These are phyloP conservation scores for Prionailurus viverrinus DNA, from an alignment of 2,113 vertebrate species.

Conservation along the genomic window DNA sequence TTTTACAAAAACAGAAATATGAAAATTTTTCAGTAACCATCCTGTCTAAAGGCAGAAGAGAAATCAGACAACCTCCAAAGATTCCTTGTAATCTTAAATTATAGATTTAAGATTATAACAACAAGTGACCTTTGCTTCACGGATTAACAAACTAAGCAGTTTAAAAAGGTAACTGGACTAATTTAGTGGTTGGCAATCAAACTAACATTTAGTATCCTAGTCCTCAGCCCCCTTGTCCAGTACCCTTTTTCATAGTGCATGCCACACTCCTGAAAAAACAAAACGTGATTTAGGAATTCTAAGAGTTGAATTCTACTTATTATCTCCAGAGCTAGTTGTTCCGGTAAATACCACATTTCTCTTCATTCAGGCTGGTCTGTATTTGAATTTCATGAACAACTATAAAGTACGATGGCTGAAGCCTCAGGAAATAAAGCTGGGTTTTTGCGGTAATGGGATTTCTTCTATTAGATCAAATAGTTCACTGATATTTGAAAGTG, in stretches of 20 bases:
- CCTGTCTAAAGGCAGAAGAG: background rate
- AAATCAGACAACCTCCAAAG: background rate
- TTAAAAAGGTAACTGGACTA: slow-evolving; percentile 29
- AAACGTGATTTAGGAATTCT: background rate
- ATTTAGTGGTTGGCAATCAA: background rate
- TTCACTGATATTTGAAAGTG: background rate
- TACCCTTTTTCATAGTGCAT: background rate
- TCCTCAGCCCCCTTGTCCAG: background rate
- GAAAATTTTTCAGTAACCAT: slow-evolving; percentile 17
- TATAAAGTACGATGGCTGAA: background rate
- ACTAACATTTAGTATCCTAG: background rate
- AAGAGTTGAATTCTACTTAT: background rate
- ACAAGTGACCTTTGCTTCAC: background rate
- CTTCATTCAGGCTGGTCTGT: background rate
- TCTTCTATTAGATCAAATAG: background rate
- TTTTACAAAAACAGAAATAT: background rate
- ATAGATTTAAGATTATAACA: background rate
- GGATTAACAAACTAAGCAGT: slow-evolving; percentile 10
- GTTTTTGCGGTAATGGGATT: background rate
- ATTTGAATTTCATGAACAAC: background rate
- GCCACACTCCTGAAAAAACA: too few species aligned
- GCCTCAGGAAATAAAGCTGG: background rate
- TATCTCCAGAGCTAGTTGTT: background rate
- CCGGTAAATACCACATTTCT: background rate
- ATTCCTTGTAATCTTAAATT: slow-evolving; percentile 45